Percentiles rank a stretch among this genome's conserved stretches.
phyloP scores from a whole-genome alignment of 2,888 invertebrate species.

The Tricholauxania praeusta region DNA sequence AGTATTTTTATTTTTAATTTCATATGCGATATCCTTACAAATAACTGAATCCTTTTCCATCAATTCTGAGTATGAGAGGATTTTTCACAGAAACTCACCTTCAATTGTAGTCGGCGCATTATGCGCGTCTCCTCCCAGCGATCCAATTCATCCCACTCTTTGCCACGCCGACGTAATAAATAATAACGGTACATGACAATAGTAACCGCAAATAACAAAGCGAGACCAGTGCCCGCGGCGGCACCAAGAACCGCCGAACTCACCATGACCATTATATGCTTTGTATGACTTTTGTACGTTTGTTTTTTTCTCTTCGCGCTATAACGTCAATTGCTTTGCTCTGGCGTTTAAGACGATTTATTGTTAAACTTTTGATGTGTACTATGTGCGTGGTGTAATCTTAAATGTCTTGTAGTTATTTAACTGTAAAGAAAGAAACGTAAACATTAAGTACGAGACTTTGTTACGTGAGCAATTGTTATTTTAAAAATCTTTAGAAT shows the following conservation, averaged over 20 bases:
- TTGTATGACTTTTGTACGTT: slow-evolving; percentile 15
- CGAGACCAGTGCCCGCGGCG: slow-evolving; percentile 76
- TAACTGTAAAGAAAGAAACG: too few relatives aligned
- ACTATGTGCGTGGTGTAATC: too few relatives aligned
- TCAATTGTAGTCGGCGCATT: slow-evolving; percentile 64
- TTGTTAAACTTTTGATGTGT: neutral
- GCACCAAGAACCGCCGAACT: slow-evolving; percentile 77
- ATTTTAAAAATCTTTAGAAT: too few relatives aligned
- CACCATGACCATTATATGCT: slow-evolving; percentile 70
- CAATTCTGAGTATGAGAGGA: neutral
- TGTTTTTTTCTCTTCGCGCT: slow-evolving; percentile 17
- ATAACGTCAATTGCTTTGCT: slow-evolving; percentile 6
- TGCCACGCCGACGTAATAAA: slow-evolving; percentile 71
- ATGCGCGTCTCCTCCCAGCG: slow-evolving; percentile 69
- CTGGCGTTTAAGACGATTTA: slow-evolving; percentile 13
- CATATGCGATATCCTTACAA: neutral
- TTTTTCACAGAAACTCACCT: slow-evolving; percentile 56
- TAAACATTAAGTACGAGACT: too few relatives aligned
- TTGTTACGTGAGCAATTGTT: too few relatives aligned
- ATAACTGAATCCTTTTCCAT: too few relatives aligned
- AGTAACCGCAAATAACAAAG: slow-evolving; percentile 75
- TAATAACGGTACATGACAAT: slow-evolving; percentile 77
- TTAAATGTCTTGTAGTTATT: too few relatives aligned
- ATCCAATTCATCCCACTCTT: slow-evolving; percentile 74
- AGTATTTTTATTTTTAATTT: neutral